phyloP scores from a whole-genome alignment of 2,113 vertebrate genomes.

The Phaetusa simplex region DNA sequence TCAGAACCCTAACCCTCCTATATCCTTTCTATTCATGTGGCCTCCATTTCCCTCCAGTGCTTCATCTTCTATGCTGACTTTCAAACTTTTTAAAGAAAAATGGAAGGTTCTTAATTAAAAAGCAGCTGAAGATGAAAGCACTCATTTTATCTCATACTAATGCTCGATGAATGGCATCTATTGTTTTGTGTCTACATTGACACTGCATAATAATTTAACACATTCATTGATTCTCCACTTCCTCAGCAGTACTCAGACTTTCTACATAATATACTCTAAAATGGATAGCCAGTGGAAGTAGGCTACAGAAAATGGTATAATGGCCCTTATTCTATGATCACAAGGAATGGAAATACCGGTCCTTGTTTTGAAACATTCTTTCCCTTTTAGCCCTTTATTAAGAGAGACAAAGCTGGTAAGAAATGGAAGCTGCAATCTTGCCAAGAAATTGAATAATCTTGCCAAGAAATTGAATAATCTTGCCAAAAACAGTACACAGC shows the following conservation, averaged over 20 bases:
- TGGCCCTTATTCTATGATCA: not conserved
- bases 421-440: not conserved
- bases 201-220: not conserved
- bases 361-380: not conserved
- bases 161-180: fast-evolving
- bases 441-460: not conserved
- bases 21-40: not conserved
- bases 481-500: not conserved
- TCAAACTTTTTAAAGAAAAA: not conserved
- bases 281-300: not conserved
- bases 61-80: not conserved
- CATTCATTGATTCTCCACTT: not conserved
- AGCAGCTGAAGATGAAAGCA: not conserved
- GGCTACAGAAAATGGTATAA: not conserved
- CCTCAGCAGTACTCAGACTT: not conserved
- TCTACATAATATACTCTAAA: not conserved
- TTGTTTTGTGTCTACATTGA: not conserved
- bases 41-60: not conserved
- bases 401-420: not conserved
- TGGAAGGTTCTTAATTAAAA: not conserved
- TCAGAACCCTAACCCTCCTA: not conserved
- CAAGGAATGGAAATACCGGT: not conserved
- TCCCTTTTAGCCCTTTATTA: not conserved
- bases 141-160: not conserved
- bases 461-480: not conserved